These are phyloP conservation scores for Drosophila macrospina DNA, from an alignment of 2,888 invertebrate genomes.

Conservation along the genomic window DNA sequence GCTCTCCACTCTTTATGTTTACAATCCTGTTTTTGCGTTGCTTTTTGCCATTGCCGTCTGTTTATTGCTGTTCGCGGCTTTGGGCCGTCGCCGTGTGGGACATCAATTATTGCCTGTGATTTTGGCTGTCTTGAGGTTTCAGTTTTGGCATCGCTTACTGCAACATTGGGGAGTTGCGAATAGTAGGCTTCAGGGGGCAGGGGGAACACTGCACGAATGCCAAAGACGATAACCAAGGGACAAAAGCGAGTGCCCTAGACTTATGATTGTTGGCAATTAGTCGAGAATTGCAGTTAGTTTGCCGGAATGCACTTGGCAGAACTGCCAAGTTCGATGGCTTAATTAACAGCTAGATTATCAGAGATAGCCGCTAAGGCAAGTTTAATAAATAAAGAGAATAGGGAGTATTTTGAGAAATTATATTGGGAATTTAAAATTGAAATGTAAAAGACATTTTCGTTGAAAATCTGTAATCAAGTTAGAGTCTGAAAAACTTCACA, in stretches of 20 bases:
- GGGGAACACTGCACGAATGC: too few species aligned
- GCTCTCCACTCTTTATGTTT: background rate
- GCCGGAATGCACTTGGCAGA: background rate
- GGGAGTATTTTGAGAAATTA: too few species aligned
- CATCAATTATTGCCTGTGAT: constrained; percentile 75
- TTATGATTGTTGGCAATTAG: constrained; percentile 14
- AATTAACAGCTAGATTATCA: background rate
- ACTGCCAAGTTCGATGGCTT: background rate
- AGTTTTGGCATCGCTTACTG: constrained; percentile 39
- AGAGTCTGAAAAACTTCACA: too few species aligned
- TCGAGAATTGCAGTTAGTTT: background rate
- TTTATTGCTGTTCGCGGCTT: constrained; percentile 75
- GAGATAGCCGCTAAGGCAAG: background rate
- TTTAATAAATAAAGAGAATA: too few species aligned
- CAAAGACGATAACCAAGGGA: too few species aligned
- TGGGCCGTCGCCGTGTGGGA: constrained; percentile 52
- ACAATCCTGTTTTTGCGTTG: constrained; percentile 21
- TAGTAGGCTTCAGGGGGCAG: too few species aligned
- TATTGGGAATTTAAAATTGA: too few species aligned
- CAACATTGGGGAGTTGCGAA: constrained; percentile 44
- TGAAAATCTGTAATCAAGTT: too few species aligned
- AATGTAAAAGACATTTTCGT: too few species aligned
- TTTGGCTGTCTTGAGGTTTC: constrained; percentile 65
- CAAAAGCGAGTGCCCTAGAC: too few species aligned
- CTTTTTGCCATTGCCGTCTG: constrained; percentile 42